Conservation (phyloP, 2,797 vertebrate genomes). For the Malurus splendens region DNA sequence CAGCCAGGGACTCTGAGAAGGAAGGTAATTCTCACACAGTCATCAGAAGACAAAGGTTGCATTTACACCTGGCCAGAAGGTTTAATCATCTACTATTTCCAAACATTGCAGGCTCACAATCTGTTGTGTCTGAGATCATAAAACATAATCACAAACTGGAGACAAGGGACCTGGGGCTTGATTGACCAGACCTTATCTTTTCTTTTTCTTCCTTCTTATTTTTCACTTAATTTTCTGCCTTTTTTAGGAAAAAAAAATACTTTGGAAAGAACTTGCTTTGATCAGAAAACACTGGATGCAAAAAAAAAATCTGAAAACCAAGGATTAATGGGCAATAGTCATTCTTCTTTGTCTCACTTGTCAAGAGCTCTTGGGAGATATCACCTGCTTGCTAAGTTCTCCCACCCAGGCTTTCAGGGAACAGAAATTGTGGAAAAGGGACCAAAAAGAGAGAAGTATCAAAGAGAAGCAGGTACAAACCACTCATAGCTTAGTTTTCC, state of each 20-base stretch:
- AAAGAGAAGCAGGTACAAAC: neutral
- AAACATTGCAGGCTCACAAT: slow-evolving; percentile 83
- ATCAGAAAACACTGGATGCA: neutral
- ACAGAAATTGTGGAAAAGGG: neutral
- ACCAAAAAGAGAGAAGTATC: neutral
- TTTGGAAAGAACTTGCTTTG: neutral
- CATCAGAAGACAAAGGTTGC: slow-evolving; percentile 96
- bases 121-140: slow-evolving; percentile 76
- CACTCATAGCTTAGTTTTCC: neutral
- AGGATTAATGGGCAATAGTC: neutral
- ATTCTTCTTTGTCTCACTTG: neutral
- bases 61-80: slow-evolving; percentile 92
- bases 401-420: neutral
- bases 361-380: neutral
- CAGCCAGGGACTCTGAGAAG: slow-evolving; percentile 53
- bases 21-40: slow-evolving; percentile 76
- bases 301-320: neutral
- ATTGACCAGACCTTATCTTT: slow-evolving; percentile 58
- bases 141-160: slow-evolving; percentile 65
- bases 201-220: slow-evolving; percentile 30
- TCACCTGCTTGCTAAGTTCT: neutral
- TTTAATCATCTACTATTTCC: slow-evolving; percentile 99
- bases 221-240: slow-evolving; percentile 24
- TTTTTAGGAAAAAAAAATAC: neutral
- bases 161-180: slow-evolving; percentile 60